These are phyloP conservation scores for Thalassarche chlororhynchos DNA, from an alignment of 2,113 vertebrate genomes.

Conservation along the genomic window DNA sequence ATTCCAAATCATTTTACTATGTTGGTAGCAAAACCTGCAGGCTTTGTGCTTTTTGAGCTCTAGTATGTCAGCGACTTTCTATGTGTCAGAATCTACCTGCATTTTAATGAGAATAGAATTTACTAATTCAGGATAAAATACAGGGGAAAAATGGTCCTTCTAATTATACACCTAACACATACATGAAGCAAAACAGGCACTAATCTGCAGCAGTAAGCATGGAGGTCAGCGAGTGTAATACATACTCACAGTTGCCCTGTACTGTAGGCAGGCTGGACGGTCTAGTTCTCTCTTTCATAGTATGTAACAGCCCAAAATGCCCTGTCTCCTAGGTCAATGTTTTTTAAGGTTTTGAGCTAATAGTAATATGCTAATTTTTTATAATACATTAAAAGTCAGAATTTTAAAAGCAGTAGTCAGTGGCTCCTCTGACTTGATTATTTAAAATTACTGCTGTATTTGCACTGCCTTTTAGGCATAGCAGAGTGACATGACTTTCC, in stretches of 20 bases:
- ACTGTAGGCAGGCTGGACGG: neutral
- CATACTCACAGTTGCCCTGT: neutral
- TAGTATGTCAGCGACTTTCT: neutral
- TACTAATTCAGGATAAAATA: neutral
- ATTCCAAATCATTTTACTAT: neutral
- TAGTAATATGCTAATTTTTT: neutral
- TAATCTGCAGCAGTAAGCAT: neutral
- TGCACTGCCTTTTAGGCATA: neutral
- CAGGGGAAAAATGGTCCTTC: rapidly evolving
- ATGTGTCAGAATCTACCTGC: neutral
- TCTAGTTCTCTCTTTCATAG: neutral
- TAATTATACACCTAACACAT: neutral
- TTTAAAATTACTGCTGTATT: neutral
- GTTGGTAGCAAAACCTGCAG: neutral
- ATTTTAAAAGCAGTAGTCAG: neutral
- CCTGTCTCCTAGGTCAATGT: neutral
- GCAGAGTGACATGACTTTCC: neutral
- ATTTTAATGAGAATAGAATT: neutral
- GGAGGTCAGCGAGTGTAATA: neutral
- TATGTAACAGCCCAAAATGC: neutral
- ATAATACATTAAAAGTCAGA: neutral
- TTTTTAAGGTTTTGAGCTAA: neutral
- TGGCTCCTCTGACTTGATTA: neutral
- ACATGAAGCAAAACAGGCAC: neutral
- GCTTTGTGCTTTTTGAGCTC: neutral